Evolutionary conservation across 37 sponge, comb jelly and placozoan species (phyloP), one percentile per base, ranked within the genome.

Genomic region (Halisarca cf. caerulea): DNA sequence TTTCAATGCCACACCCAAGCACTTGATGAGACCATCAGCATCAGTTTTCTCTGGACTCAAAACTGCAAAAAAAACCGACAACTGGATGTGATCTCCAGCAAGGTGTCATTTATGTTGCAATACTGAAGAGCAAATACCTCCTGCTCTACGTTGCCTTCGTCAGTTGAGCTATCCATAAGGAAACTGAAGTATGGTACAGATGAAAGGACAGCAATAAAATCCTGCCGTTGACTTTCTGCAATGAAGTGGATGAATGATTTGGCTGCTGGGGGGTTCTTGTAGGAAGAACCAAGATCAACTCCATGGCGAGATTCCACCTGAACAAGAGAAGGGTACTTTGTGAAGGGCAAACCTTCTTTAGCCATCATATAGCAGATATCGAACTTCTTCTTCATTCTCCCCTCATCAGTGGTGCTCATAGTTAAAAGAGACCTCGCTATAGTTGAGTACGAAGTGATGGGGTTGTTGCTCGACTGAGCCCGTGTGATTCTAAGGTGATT

Each of bases 131-230:
- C 84, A n/a, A 91, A 32, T 17, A 91, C 60, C 55, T 91, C 92
- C 33, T 91, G 53, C 36, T 87, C 88, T 41, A 81, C 64, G 39
- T 86, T 83, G n/a, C 88, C 79, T 27, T 25, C 61, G 47, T 80
- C 84, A 36, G 87, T 87, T 14, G 80, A 70, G 15, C 92, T 79
- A 82, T 91, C 91, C 88, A 91, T 87, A 14, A 91, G 60, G 32
- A 87, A 84, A 39, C 91, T 91, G 53, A 51, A 87, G 61, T 87
- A 87, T 6, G 42, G 72, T 0, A 5, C 17, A 1, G 2, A 5
- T n/a, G 88, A 72, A 23, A 91, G 81, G 0, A 14, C 20, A 9
- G 59, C 20, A 69, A 47, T 24, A 68, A 70, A 35, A 35, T 20
- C 14, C 7, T 61, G 1, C 7, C 57, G 69, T 36, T 70, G 36